Evolutionary conservation across 2,113 vertebrate genomes (phyloP), one percentile per base, ranked within the genome.

Genomic region (Eublepharis macularius): DNA sequence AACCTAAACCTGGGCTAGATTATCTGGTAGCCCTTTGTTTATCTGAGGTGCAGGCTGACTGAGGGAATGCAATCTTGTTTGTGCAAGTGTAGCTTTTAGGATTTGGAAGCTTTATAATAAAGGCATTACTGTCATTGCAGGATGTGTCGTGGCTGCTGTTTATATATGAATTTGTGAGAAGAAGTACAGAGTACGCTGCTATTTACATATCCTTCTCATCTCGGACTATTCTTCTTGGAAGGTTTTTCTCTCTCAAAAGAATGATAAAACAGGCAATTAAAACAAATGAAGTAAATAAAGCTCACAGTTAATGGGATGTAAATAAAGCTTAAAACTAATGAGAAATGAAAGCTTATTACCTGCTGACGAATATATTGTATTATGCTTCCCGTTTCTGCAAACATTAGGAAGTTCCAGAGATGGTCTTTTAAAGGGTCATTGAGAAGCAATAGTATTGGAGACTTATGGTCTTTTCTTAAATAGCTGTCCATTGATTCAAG

Each of bases 201-300:
- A 36, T 84, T 90, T 54, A 6, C 63, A 85, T 77, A 76, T 51
- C 63, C 5, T 63, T 81, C 43, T 51, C 29, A 32, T 85, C 87
- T 83, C 8, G 75, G 75, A 36, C 49, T 78, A 36, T 82, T 3
- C 0, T 41, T 39, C 76, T 88, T 83, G 49, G 47, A 63, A 45
- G 9, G 2, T 6, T 41, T 7, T 1, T 68, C 21, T 65, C 24
- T 36, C 72, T 49, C 24, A 84, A 85, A 85, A 7, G 13, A 82
- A 83, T 86, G 26, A 65, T 26, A 76, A 87, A 83, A 84, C 26
- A 83, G 57, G n/a, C n/a, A 80, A 63, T 75, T 88, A 88, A 24
- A 17, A 85, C 69, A 86, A 86, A 80, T 80, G 84, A 80, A 86
- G 84, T 86, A 86, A 86, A 80, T 86, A 80, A 80, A 86, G 68